These are phyloP conservation scores for Entelurus aequoreus DNA, from an alignment of 2,113 vertebrate species.

Conservation along the genomic window DNA sequence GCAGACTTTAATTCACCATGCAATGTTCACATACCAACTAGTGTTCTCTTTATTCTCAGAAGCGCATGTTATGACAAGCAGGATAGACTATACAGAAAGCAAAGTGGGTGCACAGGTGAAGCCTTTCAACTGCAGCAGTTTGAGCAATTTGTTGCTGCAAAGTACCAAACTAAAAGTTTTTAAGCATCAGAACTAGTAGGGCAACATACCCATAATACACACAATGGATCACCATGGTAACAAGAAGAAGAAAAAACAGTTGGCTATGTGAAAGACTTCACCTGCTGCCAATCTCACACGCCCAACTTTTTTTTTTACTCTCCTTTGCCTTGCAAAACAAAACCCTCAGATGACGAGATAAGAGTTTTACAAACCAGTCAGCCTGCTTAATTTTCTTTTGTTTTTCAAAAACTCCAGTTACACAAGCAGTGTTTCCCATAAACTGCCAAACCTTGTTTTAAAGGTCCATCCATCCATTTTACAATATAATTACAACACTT, in stretches of 20 bases:
- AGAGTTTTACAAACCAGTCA: conserved; percentile 56
- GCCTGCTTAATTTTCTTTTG: conserved; percentile 34
- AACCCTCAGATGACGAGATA: conserved; percentile 37
- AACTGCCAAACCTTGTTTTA: too few species aligned
- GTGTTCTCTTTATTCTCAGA: conserved; percentile 7
- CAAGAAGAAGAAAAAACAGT: conserved; percentile 36
- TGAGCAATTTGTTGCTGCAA: neutral
- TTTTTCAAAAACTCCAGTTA: conserved; percentile 40
- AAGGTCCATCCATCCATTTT: too few species aligned
- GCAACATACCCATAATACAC: conserved; percentile 33
- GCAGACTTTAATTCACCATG: neutral
- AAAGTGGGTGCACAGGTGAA: conserved; percentile 4
- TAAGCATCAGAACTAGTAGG: conserved; percentile 24
- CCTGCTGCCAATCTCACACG: conserved; percentile 31
- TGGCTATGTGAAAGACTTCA: conserved; percentile 1
- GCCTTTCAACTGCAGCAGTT: neutral
- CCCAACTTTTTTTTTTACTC: conserved; percentile 15
- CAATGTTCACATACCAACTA: conserved; percentile 2
- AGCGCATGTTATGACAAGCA: conserved; percentile 15
- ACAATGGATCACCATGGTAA: neutral
- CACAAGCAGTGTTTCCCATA: too few species aligned
- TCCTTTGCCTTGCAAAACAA: conserved; percentile 63
- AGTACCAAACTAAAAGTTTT: conserved; percentile 4
- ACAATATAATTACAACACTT: too few species aligned
- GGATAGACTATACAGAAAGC: conserved; percentile 3